Evolutionary conservation across 1,140 invertebrate genomes (phyloP).

Genomic region (Teleogryllus occipitalis): DNA sequence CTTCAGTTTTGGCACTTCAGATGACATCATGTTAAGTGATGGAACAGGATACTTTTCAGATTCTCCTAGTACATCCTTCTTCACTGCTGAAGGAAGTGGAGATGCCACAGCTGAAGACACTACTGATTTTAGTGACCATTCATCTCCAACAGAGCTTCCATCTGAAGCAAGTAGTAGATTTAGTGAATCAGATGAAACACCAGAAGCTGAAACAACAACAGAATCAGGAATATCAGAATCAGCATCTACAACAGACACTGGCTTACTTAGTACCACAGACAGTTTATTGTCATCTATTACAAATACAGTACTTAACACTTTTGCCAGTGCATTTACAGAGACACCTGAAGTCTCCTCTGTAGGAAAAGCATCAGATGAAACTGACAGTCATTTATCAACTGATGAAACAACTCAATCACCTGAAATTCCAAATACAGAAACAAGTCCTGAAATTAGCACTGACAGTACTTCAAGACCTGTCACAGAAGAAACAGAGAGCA

Average conservation of each 20-base stretch:
- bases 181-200: slow-evolving; percentile 11
- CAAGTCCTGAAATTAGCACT: not conserved
- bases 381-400: not conserved
- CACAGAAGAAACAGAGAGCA: not conserved
- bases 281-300: slow-evolving; percentile 13
- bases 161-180: not conserved
- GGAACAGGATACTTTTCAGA: slow-evolving; percentile 9
- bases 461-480: not conserved
- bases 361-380: not conserved
- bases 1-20: slow-evolving; percentile 29
- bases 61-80: not conserved
- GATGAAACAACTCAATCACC: not conserved
- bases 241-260: slow-evolving; percentile 18
- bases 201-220: slow-evolving; percentile 8
- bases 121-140: not conserved
- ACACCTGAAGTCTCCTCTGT: not conserved
- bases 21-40: slow-evolving; percentile 56
- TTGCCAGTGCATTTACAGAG: not conserved
- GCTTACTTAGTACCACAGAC: slow-evolving; percentile 20
- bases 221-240: slow-evolving; percentile 10
- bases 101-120: not conserved
- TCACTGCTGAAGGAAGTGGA: not conserved
- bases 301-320: not conserved
- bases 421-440: not conserved
- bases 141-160: not conserved